Base-by-base conservation (phyloP, 2,888 invertebrate species). In the Zhuqinia jingwanae region DNA sequence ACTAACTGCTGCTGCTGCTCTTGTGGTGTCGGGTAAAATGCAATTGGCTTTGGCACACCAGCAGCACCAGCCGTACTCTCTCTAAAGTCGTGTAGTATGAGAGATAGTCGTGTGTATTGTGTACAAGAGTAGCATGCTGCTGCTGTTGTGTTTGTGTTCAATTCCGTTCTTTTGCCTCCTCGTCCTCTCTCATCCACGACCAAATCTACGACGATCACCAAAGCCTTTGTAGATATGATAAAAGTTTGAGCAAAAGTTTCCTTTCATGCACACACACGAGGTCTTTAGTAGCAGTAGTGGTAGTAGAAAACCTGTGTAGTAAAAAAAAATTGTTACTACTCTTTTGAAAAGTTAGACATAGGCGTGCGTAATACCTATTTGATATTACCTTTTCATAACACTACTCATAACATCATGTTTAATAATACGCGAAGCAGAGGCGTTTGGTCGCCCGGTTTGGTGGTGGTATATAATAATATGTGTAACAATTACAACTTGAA, bases 311-410 rank as follows among this genome's bases (percentile, higher is more conserved):
- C 13, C 5, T 15, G 17, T 15, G 17, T 73, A 20, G 63, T 22
- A 25, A 63, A 68, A 68, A 25, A 27, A 11, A 58, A 15, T 22
- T 30, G 27, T 17, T 53, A 17, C 17, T 53, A 13, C 47, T 47
- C n/a, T n/a, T n/a, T n/a, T 15, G n/a, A 47, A 53, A 17, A 60
- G 60, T 13, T 2, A 13, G 27, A 13, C 63, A 13, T 50, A 20
- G 30, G 56, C 53, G 17, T 30, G 53, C 30, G 36, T 53, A 79
- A 68, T 79, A 79, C 68, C 65, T 53, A 79, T 36, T 79, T 79
- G 53, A 65, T 42, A 30, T 68, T n/a, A 42, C 20, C 58, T 60
- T 58, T 42, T 65, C 42, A 42, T 65, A 65, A 42, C 60, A 30
- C n/a, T n/a, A n/a, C n/a, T 65, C 42, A 13, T 45, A 68, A 15